phyloP scores from a whole-genome alignment of 37 sponge, comb jelly and placozoan genomes.

The Eunapius fragilis region DNA sequence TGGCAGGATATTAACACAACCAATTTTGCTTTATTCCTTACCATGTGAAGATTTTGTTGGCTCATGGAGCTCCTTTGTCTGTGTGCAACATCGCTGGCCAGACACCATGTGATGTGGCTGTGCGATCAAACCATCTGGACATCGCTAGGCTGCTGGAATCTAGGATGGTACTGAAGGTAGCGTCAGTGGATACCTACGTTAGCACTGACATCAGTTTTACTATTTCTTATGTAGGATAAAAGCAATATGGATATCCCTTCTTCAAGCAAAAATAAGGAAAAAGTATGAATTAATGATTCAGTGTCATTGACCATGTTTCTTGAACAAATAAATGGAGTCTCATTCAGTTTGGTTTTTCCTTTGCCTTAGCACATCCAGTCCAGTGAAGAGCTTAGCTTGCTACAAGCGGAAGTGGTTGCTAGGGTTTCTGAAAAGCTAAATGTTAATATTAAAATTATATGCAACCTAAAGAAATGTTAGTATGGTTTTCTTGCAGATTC shows the following conservation, averaged over 20 bases:
- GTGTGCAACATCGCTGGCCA: too few relatives aligned
- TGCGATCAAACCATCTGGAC: background rate
- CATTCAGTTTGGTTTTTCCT: too few relatives aligned
- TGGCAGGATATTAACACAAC: too few relatives aligned
- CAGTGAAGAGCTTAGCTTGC: background rate
- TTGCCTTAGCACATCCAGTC: background rate
- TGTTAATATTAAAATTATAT: background rate
- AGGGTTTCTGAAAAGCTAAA: background rate
- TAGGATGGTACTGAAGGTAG: slow-evolving; percentile 69
- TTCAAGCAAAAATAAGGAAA: background rate
- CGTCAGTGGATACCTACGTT: too few relatives aligned
- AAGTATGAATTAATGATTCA: background rate
- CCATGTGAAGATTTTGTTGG: too few relatives aligned
- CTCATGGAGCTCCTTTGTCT: too few relatives aligned
- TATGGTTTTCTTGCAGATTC: background rate
- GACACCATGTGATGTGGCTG: too few relatives aligned
- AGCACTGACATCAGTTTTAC: too few relatives aligned
- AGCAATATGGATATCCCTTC: background rate
- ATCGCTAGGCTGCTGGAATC: slow-evolving; percentile 78
- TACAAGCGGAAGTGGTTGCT: background rate
- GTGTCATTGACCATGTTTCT: background rate
- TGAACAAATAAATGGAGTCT: too few relatives aligned
- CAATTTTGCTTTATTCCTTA: too few relatives aligned
- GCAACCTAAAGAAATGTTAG: background rate
- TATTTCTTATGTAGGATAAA: background rate